These are phyloP conservation scores for Idris sp. DNA, from an alignment of 1,140 invertebrate genomes.

Conservation along the genomic window DNA sequence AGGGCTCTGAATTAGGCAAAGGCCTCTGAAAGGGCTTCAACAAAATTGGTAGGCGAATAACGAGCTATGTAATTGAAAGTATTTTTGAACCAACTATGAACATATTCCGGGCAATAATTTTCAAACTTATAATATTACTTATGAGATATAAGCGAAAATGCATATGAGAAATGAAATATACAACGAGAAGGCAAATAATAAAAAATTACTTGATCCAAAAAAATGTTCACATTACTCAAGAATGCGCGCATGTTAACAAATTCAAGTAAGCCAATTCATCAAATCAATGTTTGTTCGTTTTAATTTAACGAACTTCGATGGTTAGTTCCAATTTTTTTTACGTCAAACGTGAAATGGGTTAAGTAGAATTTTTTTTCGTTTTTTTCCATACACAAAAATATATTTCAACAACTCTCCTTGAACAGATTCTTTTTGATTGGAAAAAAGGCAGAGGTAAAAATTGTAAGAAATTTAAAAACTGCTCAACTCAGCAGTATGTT, in stretches of 20 bases:
- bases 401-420: too few species aligned
- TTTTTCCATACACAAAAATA: too few species aligned
- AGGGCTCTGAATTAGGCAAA: constrained; percentile 34
- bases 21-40: constrained; percentile 7
- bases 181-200: neutral
- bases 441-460: too few species aligned
- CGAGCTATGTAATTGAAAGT: constrained; percentile 47
- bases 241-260: too few species aligned
- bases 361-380: constrained; percentile 29
- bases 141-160: neutral
- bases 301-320: constrained; percentile 13
- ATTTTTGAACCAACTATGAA: constrained; percentile 33
- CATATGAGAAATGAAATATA: too few species aligned
- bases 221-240: too few species aligned
- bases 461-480: too few species aligned
- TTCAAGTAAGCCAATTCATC: too few species aligned
- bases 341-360: constrained; percentile 17
- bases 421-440: too few species aligned
- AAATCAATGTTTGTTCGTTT: constrained; percentile 2
- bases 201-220: neutral
- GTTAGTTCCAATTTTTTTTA: too few species aligned
- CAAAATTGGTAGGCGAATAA: constrained; percentile 42
- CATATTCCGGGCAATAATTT: constrained; percentile 3
- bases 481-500: too few species aligned
- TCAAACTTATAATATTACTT: constrained; percentile 1